Conservation (phyloP, 2,797 vertebrate genomes). For the Lophius americanus region DNA sequence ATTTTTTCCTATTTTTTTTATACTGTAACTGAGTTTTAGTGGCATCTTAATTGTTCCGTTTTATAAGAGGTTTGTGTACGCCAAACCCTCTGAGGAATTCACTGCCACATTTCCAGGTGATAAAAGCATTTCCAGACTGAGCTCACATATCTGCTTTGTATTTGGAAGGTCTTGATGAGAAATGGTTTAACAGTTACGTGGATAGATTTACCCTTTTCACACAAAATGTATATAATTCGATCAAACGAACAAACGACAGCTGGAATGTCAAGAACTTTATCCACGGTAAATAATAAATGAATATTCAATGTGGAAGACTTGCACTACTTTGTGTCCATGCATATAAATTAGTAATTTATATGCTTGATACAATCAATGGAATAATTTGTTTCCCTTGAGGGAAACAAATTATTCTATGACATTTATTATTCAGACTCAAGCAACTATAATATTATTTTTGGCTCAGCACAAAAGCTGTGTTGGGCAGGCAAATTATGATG, state of each 20-base stretch:
- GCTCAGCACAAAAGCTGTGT: slow-evolving; percentile 26
- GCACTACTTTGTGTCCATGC: background rate
- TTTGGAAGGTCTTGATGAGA: slow-evolving; percentile 12
- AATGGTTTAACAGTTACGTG: slow-evolving; percentile 1
- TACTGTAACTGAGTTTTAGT: slow-evolving; percentile 33
- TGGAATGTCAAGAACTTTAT: slow-evolving; percentile 24
- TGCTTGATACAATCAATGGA: no score
- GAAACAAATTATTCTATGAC: no score
- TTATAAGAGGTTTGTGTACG: slow-evolving; percentile 23
- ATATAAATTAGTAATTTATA: no score
- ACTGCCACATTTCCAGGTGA: slow-evolving; percentile 31
- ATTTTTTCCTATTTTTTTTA: no score
- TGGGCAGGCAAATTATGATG: slow-evolving; percentile 29
- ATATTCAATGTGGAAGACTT: slow-evolving; percentile 1
- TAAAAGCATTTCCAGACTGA: slow-evolving; percentile 9
- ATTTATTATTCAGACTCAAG: no score
- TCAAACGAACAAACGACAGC: slow-evolving; percentile 21
- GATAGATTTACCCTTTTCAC: background rate
- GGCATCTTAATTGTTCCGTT: slow-evolving; percentile 29
- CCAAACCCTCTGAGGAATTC: slow-evolving; percentile 33
- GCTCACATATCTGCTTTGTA: slow-evolving; percentile 25
- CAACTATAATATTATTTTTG: background rate
- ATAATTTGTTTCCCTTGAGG: no score
- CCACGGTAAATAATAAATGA: background rate
- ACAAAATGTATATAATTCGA: slow-evolving; percentile 3